Evolutionary conservation across 1,140 invertebrate species (phyloP).

Genomic region (Heterodera schachtii): DNA sequence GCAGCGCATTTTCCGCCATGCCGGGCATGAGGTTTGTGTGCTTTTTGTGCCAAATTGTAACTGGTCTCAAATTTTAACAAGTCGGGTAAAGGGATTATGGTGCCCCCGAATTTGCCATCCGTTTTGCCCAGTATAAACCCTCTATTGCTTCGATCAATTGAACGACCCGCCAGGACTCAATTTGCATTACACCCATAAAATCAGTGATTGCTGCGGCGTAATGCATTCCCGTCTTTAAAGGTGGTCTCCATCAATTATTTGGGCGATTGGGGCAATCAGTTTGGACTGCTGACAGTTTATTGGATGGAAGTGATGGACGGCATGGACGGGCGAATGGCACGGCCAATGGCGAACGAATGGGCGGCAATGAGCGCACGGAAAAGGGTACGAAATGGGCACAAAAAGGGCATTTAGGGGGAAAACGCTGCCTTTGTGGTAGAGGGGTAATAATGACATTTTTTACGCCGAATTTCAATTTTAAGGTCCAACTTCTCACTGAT

Average conservation of each 20-base stretch:
- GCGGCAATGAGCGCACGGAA: conserved; percentile 5
- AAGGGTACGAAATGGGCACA: conserved; percentile 25
- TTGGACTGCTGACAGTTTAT: conserved; percentile 98
- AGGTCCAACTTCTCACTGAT: conserved; percentile 54
- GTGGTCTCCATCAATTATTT: conserved; percentile 91
- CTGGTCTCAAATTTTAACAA: no score
- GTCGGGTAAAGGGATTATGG: no score
- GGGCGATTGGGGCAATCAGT: conserved; percentile 99
- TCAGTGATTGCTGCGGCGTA: conserved; percentile 95
- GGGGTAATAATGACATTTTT: no score
- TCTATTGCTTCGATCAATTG: no score
- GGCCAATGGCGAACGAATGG: conserved; percentile 26
- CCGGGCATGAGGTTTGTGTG: conserved; percentile 73
- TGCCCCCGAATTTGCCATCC: no score
- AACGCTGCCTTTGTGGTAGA: no score
- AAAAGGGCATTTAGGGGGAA: no score
- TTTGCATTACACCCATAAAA: no score
- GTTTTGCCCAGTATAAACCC: no score
- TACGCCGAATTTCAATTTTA: no score
- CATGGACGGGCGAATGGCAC: conserved; percentile 18
- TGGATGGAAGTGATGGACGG: conserved; percentile 71
- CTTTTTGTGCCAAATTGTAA: no score
- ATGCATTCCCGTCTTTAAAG: conserved; percentile 84
- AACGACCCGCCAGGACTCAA: no score
- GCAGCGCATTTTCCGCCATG: conserved; percentile 78